Evolutionary conservation across 2,888 invertebrate genomes (phyloP), one percentile per base, ranked within the genome.

Genomic region (Tetranychus piercei): DNA sequence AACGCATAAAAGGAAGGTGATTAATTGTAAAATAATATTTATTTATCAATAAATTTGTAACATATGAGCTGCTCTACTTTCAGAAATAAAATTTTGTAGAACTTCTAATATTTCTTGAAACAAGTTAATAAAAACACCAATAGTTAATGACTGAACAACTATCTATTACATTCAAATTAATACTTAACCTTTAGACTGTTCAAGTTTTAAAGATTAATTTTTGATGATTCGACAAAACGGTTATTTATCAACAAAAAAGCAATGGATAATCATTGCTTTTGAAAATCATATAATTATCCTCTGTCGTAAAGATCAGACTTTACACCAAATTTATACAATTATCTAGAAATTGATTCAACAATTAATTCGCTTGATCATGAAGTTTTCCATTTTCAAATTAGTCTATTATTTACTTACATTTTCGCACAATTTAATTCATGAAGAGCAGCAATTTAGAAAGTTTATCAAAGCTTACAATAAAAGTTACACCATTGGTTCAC

Each of bases 391-490:
- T 55, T 55, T 15, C 55, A 55, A 9, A 15, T 55, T 55, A 15
- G 15, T 7, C 15, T 55, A 55, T 55, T 15, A 55, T 15, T 15
- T 55, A 55, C 9, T 55, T 55, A 55, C 55, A 55, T 55, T 55
- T 55, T 55, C 55, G 9, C 11, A 9, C 15, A 55, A 75, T 72
- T 34, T 71, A 1, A 80, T 83, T 67, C 79, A 80, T 72, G 18
- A 75, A 18, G 80, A 83, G 69, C 69, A 23, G 11, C 23, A 71
- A 79, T 87, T 86, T 78, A 81, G 85, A 73, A 81, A 84, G 43
- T 87, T 86, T 78, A 81, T 86, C 18, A 78, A 82, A 78, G 83
- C 84, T 79, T 87, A 83, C 78, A 86, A 87, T 79, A 87, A 86
- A 83, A 83, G 82, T 78, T 87, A 87, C 79, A 81, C 81, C 79